Percentiles rank a stretch among this genome's conserved stretches.
These are phyloP conservation scores for Drosophila koepferae DNA, from an alignment of 2,888 invertebrate species.

Conservation along the genomic window DNA sequence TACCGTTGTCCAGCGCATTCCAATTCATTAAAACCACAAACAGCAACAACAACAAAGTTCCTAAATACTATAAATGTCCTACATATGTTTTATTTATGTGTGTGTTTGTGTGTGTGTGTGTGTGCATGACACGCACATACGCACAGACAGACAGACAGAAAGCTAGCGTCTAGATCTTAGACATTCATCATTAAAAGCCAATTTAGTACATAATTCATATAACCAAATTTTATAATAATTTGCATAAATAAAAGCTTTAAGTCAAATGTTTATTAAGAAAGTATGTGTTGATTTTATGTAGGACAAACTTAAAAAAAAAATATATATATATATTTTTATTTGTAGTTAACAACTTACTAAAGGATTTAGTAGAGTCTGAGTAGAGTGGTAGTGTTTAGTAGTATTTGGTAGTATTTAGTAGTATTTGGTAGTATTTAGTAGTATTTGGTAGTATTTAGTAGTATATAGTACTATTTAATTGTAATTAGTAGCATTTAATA, in stretches of 20 bases:
- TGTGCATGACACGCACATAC: constrained; percentile 34
- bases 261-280: background rate
- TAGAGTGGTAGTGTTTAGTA: no score
- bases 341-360: no score
- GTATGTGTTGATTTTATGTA: background rate
- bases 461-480: no score
- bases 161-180: constrained; percentile 5
- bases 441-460: no score
- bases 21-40: constrained; percentile 67
- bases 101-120: constrained; percentile 12
- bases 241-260: background rate
- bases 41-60: constrained; percentile 26
- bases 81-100: constrained; percentile 22
- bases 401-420: no score
- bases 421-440: no score
- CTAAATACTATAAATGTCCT: constrained; percentile 32
- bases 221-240: constrained; percentile 24
- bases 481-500: no score
- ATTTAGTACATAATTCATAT: constrained; percentile 38
- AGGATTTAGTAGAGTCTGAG: no score
- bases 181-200: constrained; percentile 37
- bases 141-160: background rate
- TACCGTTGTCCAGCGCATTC: constrained; percentile 56
- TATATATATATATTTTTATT: background rate
- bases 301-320: background rate